These are phyloP conservation scores for Conus ventricosus DNA, from an alignment of 1,140 invertebrate genomes.

Conservation along the genomic window DNA sequence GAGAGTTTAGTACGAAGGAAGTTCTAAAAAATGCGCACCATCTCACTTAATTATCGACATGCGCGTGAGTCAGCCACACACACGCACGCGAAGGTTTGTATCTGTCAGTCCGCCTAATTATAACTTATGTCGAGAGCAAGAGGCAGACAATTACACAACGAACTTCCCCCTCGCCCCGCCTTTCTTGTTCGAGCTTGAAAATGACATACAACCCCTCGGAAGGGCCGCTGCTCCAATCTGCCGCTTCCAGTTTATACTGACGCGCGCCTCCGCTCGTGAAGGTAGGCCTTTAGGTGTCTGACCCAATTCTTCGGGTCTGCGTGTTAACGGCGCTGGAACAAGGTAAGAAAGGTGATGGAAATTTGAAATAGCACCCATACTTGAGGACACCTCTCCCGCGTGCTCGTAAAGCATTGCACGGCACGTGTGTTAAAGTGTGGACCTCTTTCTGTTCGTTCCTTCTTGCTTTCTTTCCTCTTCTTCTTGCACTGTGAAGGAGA, in stretches of 20 bases:
- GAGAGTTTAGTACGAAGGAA: no score
- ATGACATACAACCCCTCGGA: neutral
- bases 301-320: neutral
- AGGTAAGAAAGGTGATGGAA: slow-evolving; percentile 22
- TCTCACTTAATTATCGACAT: neutral
- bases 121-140: neutral
- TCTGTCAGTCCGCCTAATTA: neutral
- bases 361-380: slow-evolving; percentile 28
- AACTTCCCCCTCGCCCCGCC: no score
- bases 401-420: slow-evolving; percentile 1
- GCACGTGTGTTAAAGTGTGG: slow-evolving; percentile 20
- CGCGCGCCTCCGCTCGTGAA: neutral
- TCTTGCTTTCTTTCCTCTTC: neutral
- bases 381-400: slow-evolving; percentile 17
- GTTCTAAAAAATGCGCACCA: no score
- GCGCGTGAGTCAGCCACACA: neutral
- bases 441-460: neutral
- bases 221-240: neutral
- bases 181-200: neutral
- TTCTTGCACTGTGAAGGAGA: slow-evolving; percentile 5
- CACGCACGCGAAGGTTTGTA: neutral
- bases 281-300: neutral
- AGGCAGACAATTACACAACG: neutral
- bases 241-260: neutral
- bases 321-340: neutral